Evolutionary conservation across 2,113 vertebrate genomes (phyloP).

Genomic region (Todiramphus saurophagus): DNA sequence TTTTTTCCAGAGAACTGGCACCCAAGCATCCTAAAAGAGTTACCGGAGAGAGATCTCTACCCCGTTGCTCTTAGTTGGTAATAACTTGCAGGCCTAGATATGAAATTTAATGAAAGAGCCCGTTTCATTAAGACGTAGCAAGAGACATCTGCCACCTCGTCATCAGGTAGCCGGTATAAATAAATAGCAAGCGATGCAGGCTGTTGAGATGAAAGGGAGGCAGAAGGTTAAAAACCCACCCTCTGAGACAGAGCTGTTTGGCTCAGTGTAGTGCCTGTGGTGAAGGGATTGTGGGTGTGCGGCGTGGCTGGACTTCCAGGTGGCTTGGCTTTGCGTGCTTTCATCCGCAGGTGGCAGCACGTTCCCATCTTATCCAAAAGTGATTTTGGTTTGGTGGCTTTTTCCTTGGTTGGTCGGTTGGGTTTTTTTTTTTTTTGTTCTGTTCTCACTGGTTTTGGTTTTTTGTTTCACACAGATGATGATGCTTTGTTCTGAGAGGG

Average conservation of each 20-base stretch:
- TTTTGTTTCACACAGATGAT: not conserved
- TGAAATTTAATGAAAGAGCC: not conserved
- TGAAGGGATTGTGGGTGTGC: not conserved
- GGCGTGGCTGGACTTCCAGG: not conserved
- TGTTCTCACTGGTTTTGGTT: not conserved
- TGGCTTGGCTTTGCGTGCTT: constrained; percentile 14
- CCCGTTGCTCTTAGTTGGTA: not conserved
- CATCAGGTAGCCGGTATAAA: not conserved
- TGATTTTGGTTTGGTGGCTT: not conserved
- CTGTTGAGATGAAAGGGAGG: rapidly evolving
- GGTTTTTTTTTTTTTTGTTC: not conserved
- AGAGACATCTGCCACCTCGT: not conserved
- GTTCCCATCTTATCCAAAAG: not conserved
- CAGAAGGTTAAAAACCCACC: not conserved
- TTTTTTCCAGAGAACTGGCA: not conserved
- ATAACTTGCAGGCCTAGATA: not conserved
- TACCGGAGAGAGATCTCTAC: not conserved
- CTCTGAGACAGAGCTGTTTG: not conserved
- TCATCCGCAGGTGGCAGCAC: constrained; percentile 63
- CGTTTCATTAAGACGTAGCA: not conserved
- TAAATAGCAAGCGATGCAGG: not conserved
- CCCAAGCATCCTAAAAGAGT: not conserved
- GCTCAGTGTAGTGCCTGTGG: not conserved
- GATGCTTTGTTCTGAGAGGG: not conserved
- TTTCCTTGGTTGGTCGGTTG: not conserved